Conservation (phyloP, 1,140 invertebrate species). For the Conus betulinus region DNA sequence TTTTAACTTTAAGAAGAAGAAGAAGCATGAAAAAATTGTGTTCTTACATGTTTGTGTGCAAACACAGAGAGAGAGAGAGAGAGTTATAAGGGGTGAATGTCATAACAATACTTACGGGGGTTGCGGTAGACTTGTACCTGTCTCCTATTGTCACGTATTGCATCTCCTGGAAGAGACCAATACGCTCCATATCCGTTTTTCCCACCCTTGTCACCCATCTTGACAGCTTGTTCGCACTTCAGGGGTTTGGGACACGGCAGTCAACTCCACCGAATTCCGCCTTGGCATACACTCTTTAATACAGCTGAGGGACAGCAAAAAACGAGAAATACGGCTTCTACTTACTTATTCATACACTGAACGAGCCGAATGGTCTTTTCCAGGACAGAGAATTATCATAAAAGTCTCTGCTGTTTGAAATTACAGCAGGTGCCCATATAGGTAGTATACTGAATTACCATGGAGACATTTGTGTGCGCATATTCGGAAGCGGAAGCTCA, state of each 20-base stretch:
- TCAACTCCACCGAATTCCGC: not conserved
- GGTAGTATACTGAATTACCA: slow-evolving; percentile 67
- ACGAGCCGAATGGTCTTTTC: not conserved
- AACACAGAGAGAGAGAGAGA: not conserved
- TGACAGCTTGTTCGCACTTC: slow-evolving; percentile 1
- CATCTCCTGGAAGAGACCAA: slow-evolving; percentile 76
- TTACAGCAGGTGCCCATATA: not conserved
- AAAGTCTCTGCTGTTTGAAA: not conserved
- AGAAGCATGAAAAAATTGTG: not conserved
- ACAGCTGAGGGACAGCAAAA: not conserved
- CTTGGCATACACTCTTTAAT: not conserved
- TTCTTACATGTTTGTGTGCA: not conserved
- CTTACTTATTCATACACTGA: not conserved
- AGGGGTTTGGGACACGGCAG: not conserved
- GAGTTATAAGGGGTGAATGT: not conserved
- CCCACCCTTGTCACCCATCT: slow-evolving; percentile 80
- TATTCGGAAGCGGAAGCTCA: slow-evolving; percentile 45
- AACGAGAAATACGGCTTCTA: not conserved
- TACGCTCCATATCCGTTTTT: slow-evolving; percentile 75
- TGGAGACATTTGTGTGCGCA: slow-evolving; percentile 60
- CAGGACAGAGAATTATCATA: not conserved
- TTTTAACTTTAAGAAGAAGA: no score
- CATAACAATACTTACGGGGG: not conserved
- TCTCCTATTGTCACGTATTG: slow-evolving; percentile 73
- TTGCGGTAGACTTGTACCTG: slow-evolving; percentile 59